phyloP scores from a whole-genome alignment of 1,140 invertebrate genomes.

The Caenorhabditis remanei region DNA sequence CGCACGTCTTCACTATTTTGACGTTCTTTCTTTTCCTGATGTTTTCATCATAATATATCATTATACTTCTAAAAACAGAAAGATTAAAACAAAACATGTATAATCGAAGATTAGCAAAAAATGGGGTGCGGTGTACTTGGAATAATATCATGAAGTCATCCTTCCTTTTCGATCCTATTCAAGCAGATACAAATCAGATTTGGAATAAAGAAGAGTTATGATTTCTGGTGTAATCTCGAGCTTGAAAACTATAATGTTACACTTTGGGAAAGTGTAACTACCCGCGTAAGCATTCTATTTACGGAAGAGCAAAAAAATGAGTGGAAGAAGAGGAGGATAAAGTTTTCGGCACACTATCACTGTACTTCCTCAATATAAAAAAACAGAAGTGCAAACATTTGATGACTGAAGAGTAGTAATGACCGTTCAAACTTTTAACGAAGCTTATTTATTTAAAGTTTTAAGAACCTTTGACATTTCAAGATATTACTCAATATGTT shows the following conservation, averaged over 20 bases:
- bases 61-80: slow-evolving; percentile 12
- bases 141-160: slow-evolving; percentile 35
- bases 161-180: not conserved
- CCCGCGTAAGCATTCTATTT: not conserved
- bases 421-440: slow-evolving; percentile 36
- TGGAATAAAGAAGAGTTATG: not conserved
- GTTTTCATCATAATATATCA: not conserved
- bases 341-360: slow-evolving; percentile 28
- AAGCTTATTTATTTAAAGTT: not conserved
- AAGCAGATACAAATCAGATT: slow-evolving; percentile 39
- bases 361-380: slow-evolving; percentile 10
- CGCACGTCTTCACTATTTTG: not conserved
- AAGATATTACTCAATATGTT: not conserved
- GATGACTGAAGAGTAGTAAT: not conserved
- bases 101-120: slow-evolving; percentile 21
- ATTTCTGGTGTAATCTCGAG: slow-evolving; percentile 10
- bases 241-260: slow-evolving; percentile 25
- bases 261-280: slow-evolving; percentile 14
- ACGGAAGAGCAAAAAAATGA: not conserved
- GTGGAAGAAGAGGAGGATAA: not conserved
- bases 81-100: slow-evolving; percentile 52
- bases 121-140: not conserved
- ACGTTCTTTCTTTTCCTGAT: not conserved
- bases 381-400: slow-evolving; percentile 45
- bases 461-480: not conserved